Base-by-base conservation (phyloP, 2,888 invertebrate species). In the Drosophila leonis region DNA sequence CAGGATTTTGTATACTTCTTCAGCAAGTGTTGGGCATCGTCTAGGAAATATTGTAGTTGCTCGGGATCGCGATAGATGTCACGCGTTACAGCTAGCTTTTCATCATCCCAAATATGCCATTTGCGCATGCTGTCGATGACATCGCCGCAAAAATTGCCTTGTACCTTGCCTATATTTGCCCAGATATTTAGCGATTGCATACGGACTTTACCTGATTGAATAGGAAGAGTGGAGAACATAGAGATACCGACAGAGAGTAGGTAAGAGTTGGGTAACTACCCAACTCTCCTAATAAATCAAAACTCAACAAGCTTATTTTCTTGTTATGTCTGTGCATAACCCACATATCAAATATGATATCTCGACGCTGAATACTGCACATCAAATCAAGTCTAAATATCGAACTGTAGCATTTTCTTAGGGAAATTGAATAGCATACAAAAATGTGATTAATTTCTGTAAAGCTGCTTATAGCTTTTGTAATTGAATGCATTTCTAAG, bases 91-190 rank as follows among this genome's bases (percentile, higher is more conserved):
- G 27, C 31, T 4, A 83, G 18, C 9, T 74, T 55, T 0, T 70
- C 31, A 13, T 75, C 75, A 27, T 62, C 49, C 59, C 90, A 72
- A 24, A 91, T 86, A 4, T 80, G 77, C 91, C 91, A 92, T 39
- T 86, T 82, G 12, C 80, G 81, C 90, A 92, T 90, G 59, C 90
- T 91, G 0, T 71, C 31, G 0, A 91, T 78, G 12, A 92, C 81
- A 67, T 91, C 88, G 8, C 72, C 54, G 39, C 91, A 90, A 46
- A 88, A 84, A 29, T 78, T 66, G 0, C 20, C 18, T 3, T 27
- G 44, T 0, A 12, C 6, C 0, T 24, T 15, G 3, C 9, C 9
- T 12, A 48, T 42, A 0, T 42, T 35, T 1, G 18, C 37, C 5
- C 62, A 4, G 0, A 70, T 42, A 0, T 62, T 13, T 1, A 59